Conservation (phyloP, 2,113 vertebrate species). For the Globicephala melas region DNA sequence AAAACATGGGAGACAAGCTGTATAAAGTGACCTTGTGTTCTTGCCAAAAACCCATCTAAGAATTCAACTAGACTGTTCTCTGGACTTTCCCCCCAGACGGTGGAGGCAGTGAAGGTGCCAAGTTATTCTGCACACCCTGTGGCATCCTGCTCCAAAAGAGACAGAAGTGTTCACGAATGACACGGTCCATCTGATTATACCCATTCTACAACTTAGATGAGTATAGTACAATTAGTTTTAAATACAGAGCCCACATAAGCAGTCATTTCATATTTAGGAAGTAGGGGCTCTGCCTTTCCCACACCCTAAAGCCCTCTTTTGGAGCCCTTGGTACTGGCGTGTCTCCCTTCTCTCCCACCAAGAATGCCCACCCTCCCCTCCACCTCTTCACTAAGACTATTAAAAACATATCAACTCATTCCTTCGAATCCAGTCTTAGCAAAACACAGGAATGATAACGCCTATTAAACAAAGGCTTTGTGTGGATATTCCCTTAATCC, state of each 20-base stretch:
- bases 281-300: background rate
- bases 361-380: background rate
- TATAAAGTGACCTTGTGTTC: slow-evolving; percentile 67
- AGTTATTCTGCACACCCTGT: slow-evolving; percentile 40
- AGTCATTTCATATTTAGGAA: background rate
- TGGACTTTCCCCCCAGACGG: background rate
- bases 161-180: background rate
- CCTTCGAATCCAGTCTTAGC: background rate
- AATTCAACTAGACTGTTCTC: slow-evolving; percentile 39
- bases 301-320: background rate
- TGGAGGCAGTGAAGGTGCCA: slow-evolving; percentile 43
- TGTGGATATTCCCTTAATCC: background rate
- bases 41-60: slow-evolving; percentile 67
- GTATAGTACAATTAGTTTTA: background rate
- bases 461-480: background rate
- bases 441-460: background rate
- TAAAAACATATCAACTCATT: background rate
- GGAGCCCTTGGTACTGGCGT: background rate
- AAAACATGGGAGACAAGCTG: slow-evolving; percentile 48
- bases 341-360: background rate
- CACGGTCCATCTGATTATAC: background rate
- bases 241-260: background rate
- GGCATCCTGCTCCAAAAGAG: slow-evolving; percentile 7
- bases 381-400: background rate
- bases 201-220: slow-evolving; percentile 44